These are phyloP conservation scores for Goniozus legneri DNA, from an alignment of 1,140 invertebrate species.

Conservation along the genomic window DNA sequence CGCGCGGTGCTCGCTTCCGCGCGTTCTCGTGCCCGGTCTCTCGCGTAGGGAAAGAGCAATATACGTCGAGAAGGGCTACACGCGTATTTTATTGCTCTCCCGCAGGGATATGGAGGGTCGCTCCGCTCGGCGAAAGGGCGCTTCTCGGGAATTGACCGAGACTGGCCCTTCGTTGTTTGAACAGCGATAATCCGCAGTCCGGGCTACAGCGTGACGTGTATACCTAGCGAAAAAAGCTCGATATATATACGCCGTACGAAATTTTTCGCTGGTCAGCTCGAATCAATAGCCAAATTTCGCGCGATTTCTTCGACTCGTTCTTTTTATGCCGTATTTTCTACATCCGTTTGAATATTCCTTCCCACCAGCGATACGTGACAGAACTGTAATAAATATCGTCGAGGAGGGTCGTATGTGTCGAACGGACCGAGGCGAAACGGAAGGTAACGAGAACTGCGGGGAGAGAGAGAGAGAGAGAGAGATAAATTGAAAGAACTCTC, in stretches of 20 bases:
- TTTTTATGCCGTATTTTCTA: too few relatives aligned
- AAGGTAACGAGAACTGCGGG: constrained; percentile 1
- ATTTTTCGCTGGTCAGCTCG: too few relatives aligned
- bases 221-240: too few relatives aligned
- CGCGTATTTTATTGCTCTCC: constrained; percentile 18
- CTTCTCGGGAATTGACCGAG: constrained; percentile 15
- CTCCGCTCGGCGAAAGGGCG: constrained; percentile 7
- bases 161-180: constrained; percentile 18
- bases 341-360: constrained; percentile 16
- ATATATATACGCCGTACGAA: too few relatives aligned
- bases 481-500: constrained; percentile 52
- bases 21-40: too few relatives aligned
- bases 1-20: too few relatives aligned
- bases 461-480: constrained; percentile 26
- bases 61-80: constrained; percentile 16
- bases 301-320: too few relatives aligned
- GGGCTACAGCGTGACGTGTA: constrained; percentile 8
- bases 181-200: constrained; percentile 26
- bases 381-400: constrained; percentile 34
- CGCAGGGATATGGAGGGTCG: constrained; percentile 12
- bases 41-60: constrained; percentile 27
- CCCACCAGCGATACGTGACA: constrained; percentile 18
- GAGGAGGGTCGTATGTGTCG: constrained; percentile 4
- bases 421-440: constrained; percentile 15
- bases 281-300: too few relatives aligned